phyloP scores from a whole-genome alignment of 2,888 invertebrate genomes.

The Oegoconia quadripuncta region DNA sequence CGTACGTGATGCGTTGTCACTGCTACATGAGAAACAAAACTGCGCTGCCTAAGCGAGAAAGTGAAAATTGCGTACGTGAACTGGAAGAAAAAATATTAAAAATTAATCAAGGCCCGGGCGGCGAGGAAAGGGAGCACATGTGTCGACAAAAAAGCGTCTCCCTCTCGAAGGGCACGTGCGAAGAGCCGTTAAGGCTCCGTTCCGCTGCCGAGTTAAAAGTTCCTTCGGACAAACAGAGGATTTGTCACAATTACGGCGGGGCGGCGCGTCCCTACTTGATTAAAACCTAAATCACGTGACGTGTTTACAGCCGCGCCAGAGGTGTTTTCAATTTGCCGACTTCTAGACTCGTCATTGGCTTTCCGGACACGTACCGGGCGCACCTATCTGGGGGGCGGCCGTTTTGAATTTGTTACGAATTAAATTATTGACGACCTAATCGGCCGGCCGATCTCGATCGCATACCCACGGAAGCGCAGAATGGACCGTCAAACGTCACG shows the following conservation, averaged over 20 bases:
- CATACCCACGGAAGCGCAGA: slow-evolving; percentile 25
- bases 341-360: slow-evolving; percentile 69
- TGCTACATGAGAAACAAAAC: slow-evolving; percentile 30
- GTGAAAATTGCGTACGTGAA: slow-evolving; percentile 79
- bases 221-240: slow-evolving; percentile 79
- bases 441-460: slow-evolving; percentile 52
- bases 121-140: slow-evolving; percentile 56
- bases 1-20: slow-evolving; percentile 35
- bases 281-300: slow-evolving; percentile 80
- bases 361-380: slow-evolving; percentile 71
- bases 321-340: slow-evolving; percentile 79
- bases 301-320: slow-evolving; percentile 77
- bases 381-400: slow-evolving; percentile 69
- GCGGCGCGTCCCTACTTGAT: slow-evolving; percentile 76
- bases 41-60: slow-evolving; percentile 57
- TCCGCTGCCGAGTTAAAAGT: slow-evolving; percentile 73
- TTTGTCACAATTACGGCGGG: slow-evolving; percentile 78
- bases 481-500: slow-evolving; percentile 49
- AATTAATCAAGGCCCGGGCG: slow-evolving; percentile 68
- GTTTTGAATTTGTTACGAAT: slow-evolving; percentile 77
- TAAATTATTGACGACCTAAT: slow-evolving; percentile 77
- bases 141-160: slow-evolving; percentile 75
- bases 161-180: slow-evolving; percentile 69
- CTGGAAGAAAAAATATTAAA: slow-evolving; percentile 78
- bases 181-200: slow-evolving; percentile 68